These are phyloP conservation scores for Pelusios castaneus DNA, from an alignment of 2,113 vertebrate species.

Conservation along the genomic window DNA sequence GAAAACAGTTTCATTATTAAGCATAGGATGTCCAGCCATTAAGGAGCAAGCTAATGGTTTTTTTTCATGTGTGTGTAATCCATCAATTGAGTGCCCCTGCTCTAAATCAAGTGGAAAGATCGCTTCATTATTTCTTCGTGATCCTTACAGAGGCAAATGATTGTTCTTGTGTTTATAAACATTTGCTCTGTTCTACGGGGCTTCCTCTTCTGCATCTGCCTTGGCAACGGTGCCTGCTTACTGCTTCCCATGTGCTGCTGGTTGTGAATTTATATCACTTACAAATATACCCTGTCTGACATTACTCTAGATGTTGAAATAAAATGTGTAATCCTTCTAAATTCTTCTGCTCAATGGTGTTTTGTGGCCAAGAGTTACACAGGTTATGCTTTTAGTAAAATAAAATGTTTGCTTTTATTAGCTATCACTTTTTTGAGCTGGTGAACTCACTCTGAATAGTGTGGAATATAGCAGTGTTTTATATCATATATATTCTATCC, in stretches of 20 bases:
- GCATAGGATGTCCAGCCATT: rapidly evolving
- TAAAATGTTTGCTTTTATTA: not conserved
- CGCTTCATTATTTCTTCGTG: rapidly evolving
- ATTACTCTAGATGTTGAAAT: not conserved
- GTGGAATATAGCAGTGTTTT: too few species aligned
- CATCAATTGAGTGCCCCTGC: rapidly evolving
- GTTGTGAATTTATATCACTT: not conserved
- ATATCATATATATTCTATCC: not conserved
- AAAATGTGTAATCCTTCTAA: not conserved
- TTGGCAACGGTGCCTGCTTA: rapidly evolving
- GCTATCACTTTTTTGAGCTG: not conserved
- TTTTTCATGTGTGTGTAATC: not conserved
- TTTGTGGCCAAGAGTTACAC: not conserved
- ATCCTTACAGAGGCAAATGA: not conserved
- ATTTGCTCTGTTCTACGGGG: rapidly evolving
- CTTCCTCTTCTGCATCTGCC: not conserved
- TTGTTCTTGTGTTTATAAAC: not conserved
- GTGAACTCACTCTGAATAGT: not conserved
- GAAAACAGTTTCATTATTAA: conserved; percentile 14
- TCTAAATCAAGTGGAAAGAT: not conserved
- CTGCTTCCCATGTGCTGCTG: not conserved
- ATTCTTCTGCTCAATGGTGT: not conserved
- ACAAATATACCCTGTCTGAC: not conserved
- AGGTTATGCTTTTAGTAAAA: not conserved
- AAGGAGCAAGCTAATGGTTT: rapidly evolving